Percentiles rank a stretch among this genome's conserved stretches.
Conservation (phyloP, 2,888 invertebrate species). For the Plagodis pulveraria region DNA sequence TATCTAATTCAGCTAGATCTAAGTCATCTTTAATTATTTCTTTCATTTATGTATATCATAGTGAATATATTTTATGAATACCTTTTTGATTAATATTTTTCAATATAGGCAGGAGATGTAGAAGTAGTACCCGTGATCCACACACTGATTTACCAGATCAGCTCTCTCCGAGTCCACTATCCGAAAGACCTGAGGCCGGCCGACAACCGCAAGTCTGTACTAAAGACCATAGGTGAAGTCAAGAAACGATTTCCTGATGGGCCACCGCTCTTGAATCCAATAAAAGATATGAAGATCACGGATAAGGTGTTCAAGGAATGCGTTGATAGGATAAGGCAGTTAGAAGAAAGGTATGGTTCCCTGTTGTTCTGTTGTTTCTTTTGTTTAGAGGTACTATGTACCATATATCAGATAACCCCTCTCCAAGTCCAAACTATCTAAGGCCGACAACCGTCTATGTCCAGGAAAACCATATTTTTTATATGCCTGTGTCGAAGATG, state of each 20-base stretch:
- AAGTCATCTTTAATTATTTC: too few relatives aligned
- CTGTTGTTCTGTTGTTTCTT: not conserved
- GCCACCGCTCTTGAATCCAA: slow-evolving; percentile 95
- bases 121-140: slow-evolving; percentile 95
- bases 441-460: not conserved
- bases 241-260: slow-evolving; percentile 95
- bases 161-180: slow-evolving; percentile 95
- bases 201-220: slow-evolving; percentile 93
- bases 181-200: slow-evolving; percentile 94
- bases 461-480: too few relatives aligned
- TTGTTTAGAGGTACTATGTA: not conserved
- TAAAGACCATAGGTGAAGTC: slow-evolving; percentile 94
- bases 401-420: too few relatives aligned
- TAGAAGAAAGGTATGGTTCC: slow-evolving; percentile 89
- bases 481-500: too few relatives aligned
- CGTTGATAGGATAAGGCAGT: slow-evolving; percentile 91
- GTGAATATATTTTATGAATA: too few relatives aligned
- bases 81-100: too few relatives aligned
- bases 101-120: slow-evolving; percentile 89
- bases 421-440: not conserved
- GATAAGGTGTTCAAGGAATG: slow-evolving; percentile 92
- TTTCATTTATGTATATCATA: too few relatives aligned
- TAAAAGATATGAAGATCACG: slow-evolving; percentile 98
- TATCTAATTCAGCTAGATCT: too few relatives aligned
- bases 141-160: slow-evolving; percentile 92